A percentile compares a stretch with the other conserved stretches of the same genome.
phyloP scores from a whole-genome alignment of 1,140 invertebrate genomes.

The Drosophila sulfurigaster region DNA sequence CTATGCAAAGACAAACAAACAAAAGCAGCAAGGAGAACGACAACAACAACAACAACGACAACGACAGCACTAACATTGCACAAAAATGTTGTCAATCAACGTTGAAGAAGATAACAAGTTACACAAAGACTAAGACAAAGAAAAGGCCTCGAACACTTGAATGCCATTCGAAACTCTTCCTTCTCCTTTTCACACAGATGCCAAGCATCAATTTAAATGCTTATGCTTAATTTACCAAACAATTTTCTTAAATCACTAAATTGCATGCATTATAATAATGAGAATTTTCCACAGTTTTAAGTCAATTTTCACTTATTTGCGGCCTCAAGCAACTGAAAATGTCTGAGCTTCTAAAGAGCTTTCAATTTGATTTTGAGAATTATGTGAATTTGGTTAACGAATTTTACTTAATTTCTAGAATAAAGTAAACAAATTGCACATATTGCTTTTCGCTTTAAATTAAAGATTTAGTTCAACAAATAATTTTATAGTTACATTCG shows the following conservation, averaged over 20 bases:
- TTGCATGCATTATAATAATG: neutral
- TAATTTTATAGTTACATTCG: no score
- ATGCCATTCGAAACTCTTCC: constrained; percentile 3
- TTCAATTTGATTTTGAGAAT: no score
- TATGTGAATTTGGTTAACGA: no score
- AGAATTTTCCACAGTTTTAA: neutral
- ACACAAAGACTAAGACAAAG: constrained; percentile 53
- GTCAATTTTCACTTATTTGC: no score
- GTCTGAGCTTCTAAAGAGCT: no score
- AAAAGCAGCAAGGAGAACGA: constrained; percentile 21
- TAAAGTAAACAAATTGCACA: no score
- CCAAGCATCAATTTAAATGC: constrained; percentile 1
- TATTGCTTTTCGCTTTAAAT: no score
- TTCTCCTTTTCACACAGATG: neutral
- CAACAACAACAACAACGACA: constrained; percentile 31
- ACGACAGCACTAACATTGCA: constrained; percentile 44
- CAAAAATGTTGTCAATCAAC: constrained; percentile 81
- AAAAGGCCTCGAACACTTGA: constrained; percentile 11
- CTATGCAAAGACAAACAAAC: constrained; percentile 67
- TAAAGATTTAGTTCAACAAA: no score
- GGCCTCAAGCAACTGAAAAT: no score
- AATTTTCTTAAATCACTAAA: neutral
- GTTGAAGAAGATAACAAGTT: constrained; percentile 67
- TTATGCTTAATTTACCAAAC: neutral
- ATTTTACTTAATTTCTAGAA: no score